Percentiles rank a stretch among this genome's conserved stretches.
Conservation (phyloP, 2,797 vertebrate species). For the Scolopax rusticola region DNA sequence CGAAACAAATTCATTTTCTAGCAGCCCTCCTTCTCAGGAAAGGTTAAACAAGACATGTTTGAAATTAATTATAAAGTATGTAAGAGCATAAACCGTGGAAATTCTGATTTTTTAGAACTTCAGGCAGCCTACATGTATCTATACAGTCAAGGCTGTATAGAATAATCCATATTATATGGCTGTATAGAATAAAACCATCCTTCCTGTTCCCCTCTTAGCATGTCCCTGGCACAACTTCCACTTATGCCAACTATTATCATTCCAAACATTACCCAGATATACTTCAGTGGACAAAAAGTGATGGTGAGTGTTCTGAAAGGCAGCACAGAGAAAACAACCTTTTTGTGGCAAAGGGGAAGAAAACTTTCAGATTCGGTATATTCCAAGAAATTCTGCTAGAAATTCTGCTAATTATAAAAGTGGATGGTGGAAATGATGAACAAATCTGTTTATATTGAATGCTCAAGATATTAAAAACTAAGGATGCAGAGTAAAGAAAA, state of each 20-base stretch:
- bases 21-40: background rate
- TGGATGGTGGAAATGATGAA: background rate
- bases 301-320: background rate
- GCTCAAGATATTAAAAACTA: background rate
- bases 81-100: background rate
- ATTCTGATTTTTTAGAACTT: background rate
- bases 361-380: background rate
- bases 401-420: background rate
- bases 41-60: background rate
- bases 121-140: background rate
- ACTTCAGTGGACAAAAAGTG: background rate
- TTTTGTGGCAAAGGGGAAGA: background rate
- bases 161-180: too few relatives aligned
- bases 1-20: background rate
- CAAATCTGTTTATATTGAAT: background rate
- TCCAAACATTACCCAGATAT: background rate
- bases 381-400: background rate
- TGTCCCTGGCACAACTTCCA: background rate
- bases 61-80: background rate
- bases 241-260: background rate
- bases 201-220: background rate
- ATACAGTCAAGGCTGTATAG: background rate
- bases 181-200: too few relatives aligned
- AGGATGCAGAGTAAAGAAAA: background rate
- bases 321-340: background rate